Conservation (phyloP, 2,113 vertebrate genomes). For the Chaetops frenatus region DNA sequence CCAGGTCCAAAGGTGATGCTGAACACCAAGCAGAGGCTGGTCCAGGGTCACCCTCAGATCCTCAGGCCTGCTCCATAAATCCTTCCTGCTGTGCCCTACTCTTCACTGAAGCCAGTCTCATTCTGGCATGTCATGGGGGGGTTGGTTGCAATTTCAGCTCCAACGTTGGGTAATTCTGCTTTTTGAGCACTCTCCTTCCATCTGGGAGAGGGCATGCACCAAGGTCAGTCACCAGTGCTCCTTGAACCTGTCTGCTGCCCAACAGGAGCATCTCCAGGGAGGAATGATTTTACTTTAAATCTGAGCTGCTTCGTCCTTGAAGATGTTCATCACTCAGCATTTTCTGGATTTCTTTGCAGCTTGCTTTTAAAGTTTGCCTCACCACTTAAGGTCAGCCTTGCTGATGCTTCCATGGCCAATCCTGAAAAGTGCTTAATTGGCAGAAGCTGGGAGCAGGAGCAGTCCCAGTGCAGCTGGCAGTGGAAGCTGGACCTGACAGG, state of each 20-base stretch:
- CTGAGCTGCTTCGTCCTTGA: neutral
- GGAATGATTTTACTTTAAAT: neutral
- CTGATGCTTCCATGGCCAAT: neutral
- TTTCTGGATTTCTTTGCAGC: neutral
- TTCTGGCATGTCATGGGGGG: accelerated
- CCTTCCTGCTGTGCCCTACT: neutral
- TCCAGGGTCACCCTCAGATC: neutral
- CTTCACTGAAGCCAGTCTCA: neutral
- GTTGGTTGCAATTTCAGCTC: neutral
- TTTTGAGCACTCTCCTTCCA: neutral
- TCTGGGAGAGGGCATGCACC: neutral
- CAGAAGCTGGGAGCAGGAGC: neutral
- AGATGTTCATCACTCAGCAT: neutral
- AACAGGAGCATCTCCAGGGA: neutral
- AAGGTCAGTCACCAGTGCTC: neutral
- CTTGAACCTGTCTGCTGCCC: neutral
- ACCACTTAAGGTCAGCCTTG: neutral
- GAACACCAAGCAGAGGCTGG: neutral
- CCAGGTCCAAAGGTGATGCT: neutral
- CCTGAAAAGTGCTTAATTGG: neutral
- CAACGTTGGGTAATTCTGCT: neutral
- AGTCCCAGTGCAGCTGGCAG: neutral
- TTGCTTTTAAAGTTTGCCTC: neutral
- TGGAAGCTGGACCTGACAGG: neutral
- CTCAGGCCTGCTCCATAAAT: neutral